phyloP scores from a whole-genome alignment of 2,888 invertebrate species.

The Cetonia aurata region DNA sequence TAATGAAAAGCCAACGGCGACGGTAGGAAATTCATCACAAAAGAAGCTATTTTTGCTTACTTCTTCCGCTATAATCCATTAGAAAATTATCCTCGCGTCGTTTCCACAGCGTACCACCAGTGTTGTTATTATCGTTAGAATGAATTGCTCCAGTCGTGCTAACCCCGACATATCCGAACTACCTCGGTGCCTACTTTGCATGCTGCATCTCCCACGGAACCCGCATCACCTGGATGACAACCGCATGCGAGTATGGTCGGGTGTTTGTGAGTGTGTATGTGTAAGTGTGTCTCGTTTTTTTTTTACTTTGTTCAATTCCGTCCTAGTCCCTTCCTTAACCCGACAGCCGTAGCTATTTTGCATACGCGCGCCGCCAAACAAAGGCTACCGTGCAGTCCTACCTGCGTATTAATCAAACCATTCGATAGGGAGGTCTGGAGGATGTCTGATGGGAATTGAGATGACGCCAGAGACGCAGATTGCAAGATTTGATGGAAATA shows the following conservation, averaged over 20 bases:
- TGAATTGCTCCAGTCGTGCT: slow-evolving; percentile 13
- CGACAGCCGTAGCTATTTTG: slow-evolving; percentile 48
- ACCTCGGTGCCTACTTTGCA: slow-evolving; percentile 49
- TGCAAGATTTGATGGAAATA: slow-evolving; percentile 36
- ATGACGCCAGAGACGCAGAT: slow-evolving; percentile 30
- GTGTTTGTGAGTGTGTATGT: slow-evolving; percentile 7
- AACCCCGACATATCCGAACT: slow-evolving; percentile 25
- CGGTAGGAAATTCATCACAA: slow-evolving; percentile 10
- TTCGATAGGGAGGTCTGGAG: slow-evolving; percentile 45
- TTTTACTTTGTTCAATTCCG: slow-evolving; percentile 49
- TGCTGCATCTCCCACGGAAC: slow-evolving; percentile 52
- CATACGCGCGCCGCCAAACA: slow-evolving; percentile 50
- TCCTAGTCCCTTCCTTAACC: slow-evolving; percentile 46
- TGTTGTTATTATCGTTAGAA: slow-evolving; percentile 15
- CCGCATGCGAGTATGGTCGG: slow-evolving; percentile 34
- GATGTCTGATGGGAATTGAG: slow-evolving; percentile 39
- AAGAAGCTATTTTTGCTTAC: slow-evolving; percentile 27
- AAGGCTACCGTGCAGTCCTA: slow-evolving; percentile 46
- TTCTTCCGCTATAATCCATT: slow-evolving; percentile 29
- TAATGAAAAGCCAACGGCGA: slow-evolving; percentile 17
- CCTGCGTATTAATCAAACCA: slow-evolving; percentile 51
- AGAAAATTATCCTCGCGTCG: slow-evolving; percentile 26
- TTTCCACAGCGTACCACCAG: neutral
- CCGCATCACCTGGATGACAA: slow-evolving; percentile 54
- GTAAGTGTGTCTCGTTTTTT: slow-evolving; percentile 43